Evolutionary conservation across 2,888 invertebrate genomes (phyloP).

Genomic region (Scelioninae gen. 2): DNA sequence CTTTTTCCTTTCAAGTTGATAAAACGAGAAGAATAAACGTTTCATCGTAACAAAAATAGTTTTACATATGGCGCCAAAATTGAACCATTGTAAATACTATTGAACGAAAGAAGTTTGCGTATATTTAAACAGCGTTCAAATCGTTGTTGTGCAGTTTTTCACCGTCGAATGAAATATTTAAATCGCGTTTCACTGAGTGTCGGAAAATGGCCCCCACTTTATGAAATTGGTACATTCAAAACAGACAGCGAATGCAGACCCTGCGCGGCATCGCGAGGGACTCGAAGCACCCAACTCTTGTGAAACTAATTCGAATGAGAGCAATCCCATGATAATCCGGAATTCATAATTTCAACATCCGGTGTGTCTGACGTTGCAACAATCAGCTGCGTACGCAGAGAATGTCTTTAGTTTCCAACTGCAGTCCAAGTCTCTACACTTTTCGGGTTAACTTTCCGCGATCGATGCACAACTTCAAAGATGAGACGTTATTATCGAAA

Average conservation of each 20-base stretch:
- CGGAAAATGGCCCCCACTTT: conserved; percentile 53
- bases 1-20: no score
- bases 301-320: conserved; percentile 62
- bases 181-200: conserved; percentile 62
- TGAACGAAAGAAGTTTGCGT: no score
- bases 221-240: conserved; percentile 61
- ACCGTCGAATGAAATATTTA: conserved; percentile 60
- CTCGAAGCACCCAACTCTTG: conserved; percentile 54
- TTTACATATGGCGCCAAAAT: no score
- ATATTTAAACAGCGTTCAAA: no score
- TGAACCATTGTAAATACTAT: no score
- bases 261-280: conserved; percentile 55
- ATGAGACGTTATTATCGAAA: no score
- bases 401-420: conserved; percentile 29
- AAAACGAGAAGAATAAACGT: no score
- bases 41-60: no score
- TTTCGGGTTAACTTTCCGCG: conserved; percentile 15
- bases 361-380: conserved; percentile 33
- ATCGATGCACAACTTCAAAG: conserved; percentile 1
- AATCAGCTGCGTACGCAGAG: conserved; percentile 22
- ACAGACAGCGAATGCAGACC: conserved; percentile 50
- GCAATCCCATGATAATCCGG: conserved; percentile 50
- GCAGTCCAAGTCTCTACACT: conserved; percentile 36
- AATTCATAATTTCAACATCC: conserved; percentile 36
- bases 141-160: conserved; percentile 34